Conservation (phyloP, 2,113 vertebrate species). For the Pristiophorus japonicus region DNA sequence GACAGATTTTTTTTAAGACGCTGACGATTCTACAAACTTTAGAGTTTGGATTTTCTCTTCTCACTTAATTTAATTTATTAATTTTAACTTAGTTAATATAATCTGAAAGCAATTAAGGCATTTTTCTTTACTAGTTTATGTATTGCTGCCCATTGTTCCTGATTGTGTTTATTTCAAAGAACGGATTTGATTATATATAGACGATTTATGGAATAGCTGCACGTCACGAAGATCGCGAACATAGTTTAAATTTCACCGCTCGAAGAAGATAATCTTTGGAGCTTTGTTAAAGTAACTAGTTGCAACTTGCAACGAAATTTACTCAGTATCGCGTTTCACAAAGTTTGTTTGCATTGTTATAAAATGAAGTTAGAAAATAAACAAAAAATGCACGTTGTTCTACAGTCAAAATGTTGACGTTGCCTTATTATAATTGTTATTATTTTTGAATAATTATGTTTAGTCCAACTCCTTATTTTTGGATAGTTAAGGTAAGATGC, state of each 20-base stretch:
- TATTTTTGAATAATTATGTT: background rate
- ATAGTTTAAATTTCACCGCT: background rate
- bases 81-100: slow-evolving; percentile 8
- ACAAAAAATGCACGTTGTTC: background rate
- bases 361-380: background rate
- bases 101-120: background rate
- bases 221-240: background rate
- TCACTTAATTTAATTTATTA: background rate
- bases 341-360: background rate
- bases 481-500: background rate
- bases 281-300: background rate
- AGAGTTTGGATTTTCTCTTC: background rate
- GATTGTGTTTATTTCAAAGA: background rate
- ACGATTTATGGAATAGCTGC: background rate
- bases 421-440: background rate
- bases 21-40: background rate
- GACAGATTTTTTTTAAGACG: background rate
- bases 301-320: slow-evolving; percentile 9
- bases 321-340: background rate
- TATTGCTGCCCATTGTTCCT: background rate
- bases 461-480: background rate
- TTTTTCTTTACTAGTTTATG: background rate
- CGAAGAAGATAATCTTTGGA: background rate
- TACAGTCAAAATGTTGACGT: background rate
- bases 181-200: background rate